These are phyloP conservation scores for Lichenostomus cassidix DNA, from an alignment of 2,113 vertebrate species.

Conservation along the genomic window DNA sequence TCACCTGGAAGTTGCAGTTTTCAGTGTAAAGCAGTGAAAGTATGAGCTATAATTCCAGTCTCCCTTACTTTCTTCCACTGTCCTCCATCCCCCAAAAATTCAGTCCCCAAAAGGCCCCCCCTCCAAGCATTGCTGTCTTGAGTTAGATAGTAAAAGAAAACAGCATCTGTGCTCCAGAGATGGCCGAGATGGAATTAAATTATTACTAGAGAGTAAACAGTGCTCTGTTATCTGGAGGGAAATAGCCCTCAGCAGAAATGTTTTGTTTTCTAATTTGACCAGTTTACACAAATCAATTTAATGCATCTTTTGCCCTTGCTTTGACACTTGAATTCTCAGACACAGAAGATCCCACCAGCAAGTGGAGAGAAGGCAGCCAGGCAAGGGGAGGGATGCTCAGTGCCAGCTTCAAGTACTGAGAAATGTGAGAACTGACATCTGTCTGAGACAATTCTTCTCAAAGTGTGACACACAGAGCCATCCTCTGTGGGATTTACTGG, in stretches of 20 bases:
- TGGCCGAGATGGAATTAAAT: background rate
- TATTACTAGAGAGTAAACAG: background rate
- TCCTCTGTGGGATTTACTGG: background rate
- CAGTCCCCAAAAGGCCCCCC: background rate
- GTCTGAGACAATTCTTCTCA: background rate
- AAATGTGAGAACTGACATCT: constrained; percentile 31
- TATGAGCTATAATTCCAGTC: background rate
- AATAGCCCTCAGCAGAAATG: constrained; percentile 2
- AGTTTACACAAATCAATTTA: constrained; percentile 16
- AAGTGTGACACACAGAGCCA: background rate
- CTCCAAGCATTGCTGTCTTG: background rate
- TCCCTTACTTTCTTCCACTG: background rate
- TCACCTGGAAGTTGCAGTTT: background rate
- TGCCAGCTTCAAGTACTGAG: background rate
- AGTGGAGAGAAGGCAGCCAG: background rate
- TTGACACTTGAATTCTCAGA: background rate
- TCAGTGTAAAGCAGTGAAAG: background rate
- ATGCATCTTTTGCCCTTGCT: background rate
- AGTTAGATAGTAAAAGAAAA: background rate
- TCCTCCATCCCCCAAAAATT: background rate
- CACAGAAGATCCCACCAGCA: background rate
- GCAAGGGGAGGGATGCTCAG: background rate
- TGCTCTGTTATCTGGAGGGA: background rate
- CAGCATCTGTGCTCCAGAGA: background rate
- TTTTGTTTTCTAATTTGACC: constrained; percentile 34